These are phyloP conservation scores for Arctopsyche grandis DNA, from an alignment of 1,140 invertebrate genomes.

Conservation along the genomic window DNA sequence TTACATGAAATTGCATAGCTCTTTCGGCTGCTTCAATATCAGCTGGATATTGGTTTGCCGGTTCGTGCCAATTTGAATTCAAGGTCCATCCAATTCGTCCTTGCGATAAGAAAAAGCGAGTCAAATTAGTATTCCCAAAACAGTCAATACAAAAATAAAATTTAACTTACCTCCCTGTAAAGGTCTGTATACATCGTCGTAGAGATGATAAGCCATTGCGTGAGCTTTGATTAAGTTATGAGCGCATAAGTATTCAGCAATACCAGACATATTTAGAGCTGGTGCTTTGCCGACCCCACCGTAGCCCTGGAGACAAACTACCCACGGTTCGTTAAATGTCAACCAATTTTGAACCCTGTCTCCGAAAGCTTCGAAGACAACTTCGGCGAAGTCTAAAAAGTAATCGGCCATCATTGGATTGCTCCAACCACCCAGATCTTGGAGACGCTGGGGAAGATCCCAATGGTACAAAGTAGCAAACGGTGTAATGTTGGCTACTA, in stretches of 20 bases:
- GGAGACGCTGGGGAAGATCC: conserved; percentile 61
- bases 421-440: conserved; percentile 61
- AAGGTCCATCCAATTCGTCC: conserved; percentile 66
- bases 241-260: conserved; percentile 69
- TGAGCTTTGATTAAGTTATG: conserved; percentile 72
- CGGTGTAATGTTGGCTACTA: conserved; percentile 67
- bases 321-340: conserved; percentile 64
- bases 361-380: conserved; percentile 62
- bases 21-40: conserved; percentile 64
- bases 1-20: conserved; percentile 60
- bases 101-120: conserved; percentile 47
- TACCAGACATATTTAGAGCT: conserved; percentile 65
- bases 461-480: conserved; percentile 64
- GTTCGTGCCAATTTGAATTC: conserved; percentile 64
- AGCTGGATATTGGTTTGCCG: conserved; percentile 57
- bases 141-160: not conserved
- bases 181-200: conserved; percentile 70
- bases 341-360: conserved; percentile 64
- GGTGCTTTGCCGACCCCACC: conserved; percentile 59
- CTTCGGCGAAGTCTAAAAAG: conserved; percentile 63
- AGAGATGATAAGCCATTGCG: conserved; percentile 72
- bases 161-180: conserved; percentile 66
- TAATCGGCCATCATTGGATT: conserved; percentile 62
- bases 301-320: conserved; percentile 59
- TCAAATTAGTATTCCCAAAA: not conserved